Percentiles rank a stretch among this genome's conserved stretches.
phyloP scores from a whole-genome alignment of 2,888 invertebrate genomes.

The Oxytorus armatus region DNA sequence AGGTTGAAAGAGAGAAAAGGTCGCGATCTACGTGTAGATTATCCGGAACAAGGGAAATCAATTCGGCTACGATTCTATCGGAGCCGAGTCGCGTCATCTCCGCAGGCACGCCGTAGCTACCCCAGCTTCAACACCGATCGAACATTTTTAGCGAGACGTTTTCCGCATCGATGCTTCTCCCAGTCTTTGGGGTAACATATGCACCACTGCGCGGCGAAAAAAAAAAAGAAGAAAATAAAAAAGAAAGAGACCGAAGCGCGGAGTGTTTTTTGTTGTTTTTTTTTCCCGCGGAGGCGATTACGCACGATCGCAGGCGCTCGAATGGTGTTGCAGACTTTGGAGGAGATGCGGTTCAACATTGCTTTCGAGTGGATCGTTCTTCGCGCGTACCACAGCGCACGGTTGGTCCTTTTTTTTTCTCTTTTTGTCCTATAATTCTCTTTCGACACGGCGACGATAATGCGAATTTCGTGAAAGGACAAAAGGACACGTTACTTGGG shows the following conservation, averaged over 20 bases:
- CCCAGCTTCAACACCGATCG: constrained; percentile 35
- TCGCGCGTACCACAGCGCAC: too few species aligned
- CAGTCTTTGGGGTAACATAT: constrained; percentile 12
- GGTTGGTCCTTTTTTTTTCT: background rate
- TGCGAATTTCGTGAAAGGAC: background rate
- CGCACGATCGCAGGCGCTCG: too few species aligned
- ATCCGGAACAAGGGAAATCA: constrained; percentile 62
- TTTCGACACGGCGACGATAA: background rate
- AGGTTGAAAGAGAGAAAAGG: constrained; percentile 24
- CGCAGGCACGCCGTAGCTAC: background rate
- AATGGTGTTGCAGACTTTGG: too few species aligned
- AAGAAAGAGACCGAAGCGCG: background rate
- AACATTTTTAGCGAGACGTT: constrained; percentile 49
- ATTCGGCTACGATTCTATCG: constrained; percentile 61
- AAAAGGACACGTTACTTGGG: background rate
- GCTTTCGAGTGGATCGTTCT: too few species aligned
- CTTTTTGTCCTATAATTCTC: background rate
- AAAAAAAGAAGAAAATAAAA: constrained; percentile 26
- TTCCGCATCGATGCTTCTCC: constrained; percentile 56
- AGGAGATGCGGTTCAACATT: too few species aligned
- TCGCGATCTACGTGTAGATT: constrained; percentile 59
- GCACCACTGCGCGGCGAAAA: constrained; percentile 31
- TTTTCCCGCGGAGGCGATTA: too few species aligned
- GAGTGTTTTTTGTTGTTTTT: too few species aligned
- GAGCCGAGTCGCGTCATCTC: constrained; percentile 29